Percentiles rank a stretch among this genome's conserved stretches.
Evolutionary conservation across 1,140 invertebrate species (phyloP).

Genomic region (Dolichoris vasculosae): DNA sequence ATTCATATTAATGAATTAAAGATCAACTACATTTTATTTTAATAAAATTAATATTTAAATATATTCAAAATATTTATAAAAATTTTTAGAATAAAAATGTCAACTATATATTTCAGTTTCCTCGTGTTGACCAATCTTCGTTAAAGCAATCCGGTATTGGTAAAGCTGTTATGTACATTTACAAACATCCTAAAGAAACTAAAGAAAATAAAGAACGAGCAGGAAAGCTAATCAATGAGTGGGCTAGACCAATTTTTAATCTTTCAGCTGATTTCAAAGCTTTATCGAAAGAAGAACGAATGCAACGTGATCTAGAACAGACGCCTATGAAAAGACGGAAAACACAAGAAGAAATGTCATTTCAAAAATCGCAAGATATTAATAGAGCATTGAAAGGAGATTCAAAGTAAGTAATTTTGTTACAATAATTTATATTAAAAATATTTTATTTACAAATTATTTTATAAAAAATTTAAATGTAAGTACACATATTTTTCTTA

Average conservation of each 20-base stretch:
- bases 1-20: too few species aligned
- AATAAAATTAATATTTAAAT: neutral
- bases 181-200: constrained; percentile 98
- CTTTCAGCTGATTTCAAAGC: constrained; percentile 96
- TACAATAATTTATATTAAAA: constrained; percentile 21
- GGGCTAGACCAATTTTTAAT: constrained; percentile 98
- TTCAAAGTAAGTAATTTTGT: constrained; percentile 74
- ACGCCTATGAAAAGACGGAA: constrained; percentile 82
- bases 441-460: too few species aligned
- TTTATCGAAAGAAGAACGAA: constrained; percentile 88
- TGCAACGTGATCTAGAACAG: constrained; percentile 93
- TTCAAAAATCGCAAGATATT: constrained; percentile 76
- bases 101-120: constrained; percentile 82
- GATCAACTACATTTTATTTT: too few species aligned
- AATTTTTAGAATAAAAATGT: neutral
- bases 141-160: constrained; percentile 96
- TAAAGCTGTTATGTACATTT: constrained; percentile 99
- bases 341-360: constrained; percentile 70
- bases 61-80: neutral
- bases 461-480: too few species aligned
- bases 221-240: constrained; percentile 95
- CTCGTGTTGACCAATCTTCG: constrained; percentile 89
- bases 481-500: too few species aligned
- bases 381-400: constrained; percentile 78
- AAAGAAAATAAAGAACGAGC: constrained; percentile 94